Evolutionary conservation across 2,113 vertebrate genomes (phyloP).

Genomic region (Anguilla japonica): DNA sequence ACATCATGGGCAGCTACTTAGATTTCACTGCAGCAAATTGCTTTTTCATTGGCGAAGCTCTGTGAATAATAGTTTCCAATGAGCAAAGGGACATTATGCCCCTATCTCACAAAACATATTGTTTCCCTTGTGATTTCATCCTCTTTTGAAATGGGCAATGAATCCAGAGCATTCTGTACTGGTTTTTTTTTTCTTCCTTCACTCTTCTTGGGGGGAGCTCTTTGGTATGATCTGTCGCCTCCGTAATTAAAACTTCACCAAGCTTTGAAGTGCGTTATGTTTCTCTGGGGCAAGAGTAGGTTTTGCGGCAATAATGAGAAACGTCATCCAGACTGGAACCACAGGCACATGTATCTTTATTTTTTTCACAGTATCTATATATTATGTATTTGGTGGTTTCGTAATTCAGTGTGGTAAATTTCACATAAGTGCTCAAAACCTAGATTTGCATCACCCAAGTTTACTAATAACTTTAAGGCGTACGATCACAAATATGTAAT

Average conservation of each 20-base stretch:
- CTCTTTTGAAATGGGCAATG: slow-evolving; percentile 28
- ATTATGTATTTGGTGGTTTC: neutral
- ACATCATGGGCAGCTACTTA: slow-evolving; percentile 37
- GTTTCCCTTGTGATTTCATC: slow-evolving; percentile 34
- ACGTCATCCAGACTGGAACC: slow-evolving; percentile 24
- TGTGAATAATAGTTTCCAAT: slow-evolving; percentile 39
- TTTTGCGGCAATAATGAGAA: slow-evolving; percentile 9
- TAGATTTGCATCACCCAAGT: neutral
- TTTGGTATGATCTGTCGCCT: slow-evolving; percentile 27
- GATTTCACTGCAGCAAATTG: slow-evolving; percentile 40
- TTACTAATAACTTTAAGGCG: neutral
- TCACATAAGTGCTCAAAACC: neutral
- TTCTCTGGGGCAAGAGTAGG: slow-evolving; percentile 11
- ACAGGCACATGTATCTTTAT: neutral
- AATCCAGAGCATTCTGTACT: slow-evolving; percentile 21
- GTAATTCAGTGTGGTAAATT: neutral
- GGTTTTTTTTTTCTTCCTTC: neutral
- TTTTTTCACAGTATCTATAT: neutral
- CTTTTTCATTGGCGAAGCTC: slow-evolving; percentile 33
- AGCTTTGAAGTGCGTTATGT: slow-evolving; percentile 42
- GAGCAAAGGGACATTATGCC: slow-evolving; percentile 40
- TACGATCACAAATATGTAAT: too few relatives aligned
- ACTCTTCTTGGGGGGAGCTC: neutral
- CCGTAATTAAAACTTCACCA: slow-evolving; percentile 44
- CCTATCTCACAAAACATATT: slow-evolving; percentile 33